Evolutionary conservation across 2,888 invertebrate genomes (phyloP), one percentile per base, ranked within the genome.

Genomic region (Campoplex nolae): DNA sequence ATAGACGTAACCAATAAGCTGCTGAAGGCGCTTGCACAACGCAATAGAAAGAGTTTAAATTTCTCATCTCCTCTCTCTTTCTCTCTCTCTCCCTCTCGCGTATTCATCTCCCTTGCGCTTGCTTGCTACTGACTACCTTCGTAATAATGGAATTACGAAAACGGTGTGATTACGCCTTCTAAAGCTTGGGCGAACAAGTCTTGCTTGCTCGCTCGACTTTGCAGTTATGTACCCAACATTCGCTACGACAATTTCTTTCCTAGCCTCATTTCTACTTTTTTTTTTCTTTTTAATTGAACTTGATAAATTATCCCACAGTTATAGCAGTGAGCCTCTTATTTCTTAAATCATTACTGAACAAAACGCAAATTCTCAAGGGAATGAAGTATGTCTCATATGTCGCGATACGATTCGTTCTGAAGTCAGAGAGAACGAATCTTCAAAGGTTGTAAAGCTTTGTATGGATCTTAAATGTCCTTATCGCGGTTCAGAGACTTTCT

Each of bases 61-160:
- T 51, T 42, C 8, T 16, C 32, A 11, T 76, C 58, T 38, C 56
- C 56, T 54, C 35, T 74, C 42, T 81, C 73, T 7, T 38, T 45
- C 56, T 54, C 35, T 74, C 32, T 70, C 16, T 70, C 28, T 73
- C 54, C 45, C 45, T 11, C 45, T 8, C 28, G 23, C 38, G 11
- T 45, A 28, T 28, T 18, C 56, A 71, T 71, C 48, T 62, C 38
- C 62, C 32, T 51, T 87, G 83, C 84, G 83, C 85, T 88, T 89
- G 89, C 89, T 87, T 85, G 85, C 38, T 80, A 85, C 85, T 88
- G 84, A 85, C 88, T 91, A 91, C 91, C 90, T 90, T 90, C 90
- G 91, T 92, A 92, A 92, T 92, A 92, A 93, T 92, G 92, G 91
- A 92, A 92, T 93, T 93, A 93, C 91, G 91, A 92, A 92, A 92